Conservation (phyloP, 2,113 vertebrate species). For the Meleagris gallopavo region DNA sequence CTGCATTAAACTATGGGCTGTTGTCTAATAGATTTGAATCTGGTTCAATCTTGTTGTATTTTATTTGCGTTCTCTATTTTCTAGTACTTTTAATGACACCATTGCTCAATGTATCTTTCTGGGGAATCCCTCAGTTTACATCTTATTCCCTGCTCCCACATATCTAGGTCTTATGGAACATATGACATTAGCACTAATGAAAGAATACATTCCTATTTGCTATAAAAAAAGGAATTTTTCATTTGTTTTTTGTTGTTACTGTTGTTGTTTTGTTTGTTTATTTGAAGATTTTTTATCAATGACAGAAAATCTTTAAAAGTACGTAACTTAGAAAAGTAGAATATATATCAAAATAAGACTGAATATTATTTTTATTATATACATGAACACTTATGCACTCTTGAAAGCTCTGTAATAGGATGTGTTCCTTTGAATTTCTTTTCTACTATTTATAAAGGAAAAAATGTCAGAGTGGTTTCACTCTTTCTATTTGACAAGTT, state of each 20-base stretch:
- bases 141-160: neutral
- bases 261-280: accelerated
- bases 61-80: neutral
- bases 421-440: too few relatives aligned
- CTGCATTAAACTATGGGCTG: neutral
- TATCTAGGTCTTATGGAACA: neutral
- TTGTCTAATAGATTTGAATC: neutral
- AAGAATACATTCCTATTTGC: neutral
- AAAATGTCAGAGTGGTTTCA: too few relatives aligned
- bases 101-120: neutral
- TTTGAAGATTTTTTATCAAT: neutral
- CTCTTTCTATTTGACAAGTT: too few relatives aligned
- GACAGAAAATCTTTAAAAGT: neutral
- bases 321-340: neutral
- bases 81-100: neutral
- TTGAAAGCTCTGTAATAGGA: too few relatives aligned
- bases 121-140: neutral
- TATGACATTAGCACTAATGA: neutral
- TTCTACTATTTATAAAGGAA: too few relatives aligned
- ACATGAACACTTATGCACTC: too few relatives aligned
- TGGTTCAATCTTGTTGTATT: neutral
- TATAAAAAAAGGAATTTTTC: neutral
- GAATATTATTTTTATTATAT: slow-evolving; percentile 6
- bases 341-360: neutral
- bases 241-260: neutral